Percentiles rank a stretch among this genome's conserved stretches.
phyloP scores from a whole-genome alignment of 2,888 invertebrate species.

The Acanthococcus lagerstroemiae region DNA sequence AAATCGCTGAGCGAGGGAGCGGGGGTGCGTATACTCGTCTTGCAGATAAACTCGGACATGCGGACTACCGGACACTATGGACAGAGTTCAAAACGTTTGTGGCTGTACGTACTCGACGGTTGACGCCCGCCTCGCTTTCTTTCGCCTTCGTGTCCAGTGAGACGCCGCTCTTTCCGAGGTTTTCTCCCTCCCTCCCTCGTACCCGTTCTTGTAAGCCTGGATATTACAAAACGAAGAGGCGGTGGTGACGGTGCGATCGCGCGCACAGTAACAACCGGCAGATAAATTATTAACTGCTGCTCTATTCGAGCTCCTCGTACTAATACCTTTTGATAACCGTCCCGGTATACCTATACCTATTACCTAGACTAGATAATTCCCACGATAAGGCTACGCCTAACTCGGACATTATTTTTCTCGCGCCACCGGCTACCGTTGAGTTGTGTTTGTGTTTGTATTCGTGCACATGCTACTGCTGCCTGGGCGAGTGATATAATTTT shows the following conservation, averaged over 20 bases:
- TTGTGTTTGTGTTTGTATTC: too few species aligned
- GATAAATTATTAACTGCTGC: conserved; percentile 26
- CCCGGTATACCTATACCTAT: not conserved
- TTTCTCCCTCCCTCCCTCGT: too few species aligned
- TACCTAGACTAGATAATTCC: not conserved
- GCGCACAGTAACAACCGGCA: not conserved
- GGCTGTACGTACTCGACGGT: too few species aligned
- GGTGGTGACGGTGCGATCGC: not conserved
- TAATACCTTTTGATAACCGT: conserved; percentile 10
- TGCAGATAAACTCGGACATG: conserved; percentile 6
- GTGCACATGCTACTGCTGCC: too few species aligned
- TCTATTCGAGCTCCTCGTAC: conserved; percentile 14
- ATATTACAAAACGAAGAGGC: not conserved
- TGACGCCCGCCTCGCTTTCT: too few species aligned
- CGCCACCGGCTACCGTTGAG: conserved; percentile 1
- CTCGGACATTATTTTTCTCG: conserved; percentile 3
- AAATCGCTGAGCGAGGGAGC: not conserved
- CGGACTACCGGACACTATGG: conserved; percentile 21
- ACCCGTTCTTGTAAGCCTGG: not conserved
- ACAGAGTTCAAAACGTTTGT: conserved; percentile 16
- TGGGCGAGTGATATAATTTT: too few species aligned
- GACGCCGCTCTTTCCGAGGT: too few species aligned
- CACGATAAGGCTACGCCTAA: not conserved
- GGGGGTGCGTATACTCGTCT: too few species aligned
- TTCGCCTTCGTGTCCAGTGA: too few species aligned